Evolutionary conservation across 2,888 invertebrate genomes (phyloP), one percentile per base, ranked within the genome.

Genomic region (Parelbella ahira): DNA sequence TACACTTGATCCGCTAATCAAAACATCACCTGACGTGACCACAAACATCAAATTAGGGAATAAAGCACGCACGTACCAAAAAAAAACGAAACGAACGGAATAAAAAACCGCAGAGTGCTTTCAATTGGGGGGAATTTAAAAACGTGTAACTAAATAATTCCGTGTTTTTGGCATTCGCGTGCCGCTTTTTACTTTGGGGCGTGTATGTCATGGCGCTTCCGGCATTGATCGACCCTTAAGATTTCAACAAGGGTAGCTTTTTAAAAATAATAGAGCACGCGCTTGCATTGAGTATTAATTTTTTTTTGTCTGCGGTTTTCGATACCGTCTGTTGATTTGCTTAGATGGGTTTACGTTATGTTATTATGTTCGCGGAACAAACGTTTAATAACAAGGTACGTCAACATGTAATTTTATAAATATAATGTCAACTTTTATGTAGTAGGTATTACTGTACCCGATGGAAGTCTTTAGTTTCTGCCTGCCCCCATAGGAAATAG

Each of bases 141-240:
- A 82, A 75, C 61, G 58, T 72, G 64, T 70, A 71, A 70, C 65
- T 71, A 72, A 72, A 74, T 68, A 72, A 77, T 75, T 69, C 59
- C 49, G 65, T 82, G 84, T 80, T 67, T 84, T 84, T 73, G 61
- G 50, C 44, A 54, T 49, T 74, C 83, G 79, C 81, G 86, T 84
- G 83, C 64, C 59, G 46, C 61, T 49, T 56, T 58, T 70, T 68
- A 67, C 63, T 59, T 55, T 51, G 54, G 55, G 67, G 64, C 62
- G 76, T 74, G 75, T 65, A 15, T n/a, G n/a, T n/a, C n/a, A n/a
- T n/a, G n/a, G n/a, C 7, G 63, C 69, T 82, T 83, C 77, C 82
- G 68, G 75, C 52, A 70, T 75, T 69, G 55, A 53, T 54, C 63
- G 72, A 74, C 74, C 72, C 66, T 55, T 62, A 63, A 58, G 52